Percentiles rank a stretch among this genome's conserved stretches.
Evolutionary conservation across 2,113 vertebrate genomes (phyloP).

Genomic region (Speoplatyrhinus poulsoni): DNA sequence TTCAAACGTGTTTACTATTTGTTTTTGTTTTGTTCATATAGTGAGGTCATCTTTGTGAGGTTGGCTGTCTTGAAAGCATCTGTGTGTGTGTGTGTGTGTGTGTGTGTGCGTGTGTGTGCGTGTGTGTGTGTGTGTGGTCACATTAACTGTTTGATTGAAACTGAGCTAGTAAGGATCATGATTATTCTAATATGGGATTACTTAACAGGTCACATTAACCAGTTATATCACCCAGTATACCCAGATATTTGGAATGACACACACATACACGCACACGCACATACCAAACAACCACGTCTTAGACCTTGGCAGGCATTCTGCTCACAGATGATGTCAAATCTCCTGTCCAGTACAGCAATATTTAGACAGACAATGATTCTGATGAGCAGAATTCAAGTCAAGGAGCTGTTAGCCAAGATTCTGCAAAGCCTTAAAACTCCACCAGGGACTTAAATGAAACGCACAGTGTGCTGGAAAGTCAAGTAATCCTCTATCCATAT

Average conservation of each 20-base stretch:
- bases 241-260: neutral
- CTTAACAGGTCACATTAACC: no score
- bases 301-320: no score
- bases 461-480: constrained; percentile 2
- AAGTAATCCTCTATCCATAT: neutral
- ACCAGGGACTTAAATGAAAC: constrained; percentile 16
- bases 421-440: constrained; percentile 8
- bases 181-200: no score
- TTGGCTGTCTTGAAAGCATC: neutral
- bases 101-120: neutral
- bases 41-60: neutral
- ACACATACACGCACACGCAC: neutral
- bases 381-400: neutral
- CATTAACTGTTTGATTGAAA: neutral
- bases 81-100: neutral
- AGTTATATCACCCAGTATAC: no score
- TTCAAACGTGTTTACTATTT: neutral
- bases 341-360: no score
- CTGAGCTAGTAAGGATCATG: neutral
- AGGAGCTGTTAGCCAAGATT: constrained; percentile 4
- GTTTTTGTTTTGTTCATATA: no score
- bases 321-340: no score
- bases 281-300: neutral
- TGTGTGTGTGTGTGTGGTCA: neutral
- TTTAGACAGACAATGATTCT: neutral